Base-by-base conservation (phyloP, 2,888 invertebrate species). In the Cyrtodaria siliqua region DNA sequence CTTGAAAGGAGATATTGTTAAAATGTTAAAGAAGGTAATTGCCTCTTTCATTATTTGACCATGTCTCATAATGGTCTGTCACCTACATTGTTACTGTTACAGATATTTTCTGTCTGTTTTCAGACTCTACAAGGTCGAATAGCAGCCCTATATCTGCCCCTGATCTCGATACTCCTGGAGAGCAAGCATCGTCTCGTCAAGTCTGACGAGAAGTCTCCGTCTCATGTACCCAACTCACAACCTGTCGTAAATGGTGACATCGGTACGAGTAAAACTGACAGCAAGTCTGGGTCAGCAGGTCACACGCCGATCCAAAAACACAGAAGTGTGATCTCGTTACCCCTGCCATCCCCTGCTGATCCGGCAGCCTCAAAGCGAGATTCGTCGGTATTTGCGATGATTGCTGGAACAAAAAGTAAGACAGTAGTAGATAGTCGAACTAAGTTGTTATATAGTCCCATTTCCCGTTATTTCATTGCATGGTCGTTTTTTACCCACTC, bases 71-170 rank as follows among this genome's bases (percentile, higher is more conserved):
- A n/a, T n/a, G n/a, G n/a, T n/a, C n/a, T n/a, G n/a, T n/a, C n/a
- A n/a, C n/a, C n/a, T n/a, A n/a, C n/a, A n/a, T n/a, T n/a, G n/a
- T n/a, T n/a, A n/a, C n/a, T n/a, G n/a, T n/a, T n/a, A n/a, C n/a
- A n/a, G n/a, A 24, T 57, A 8, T 6, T 38, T 38, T 3, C 16
- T 38, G 20, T 29, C 29, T 61, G 26, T 52, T 9, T 87, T 8
- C 84, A 95, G 94, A 96, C 96, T 4, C 96, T 89, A 91, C 94
- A 96, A 89, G 96, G 96, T 6, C 94, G 98, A 59, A 97, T 99
- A 62, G 97, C 97, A 0, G 95, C 96, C 49, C 94, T 99, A 29
- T 99, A 99, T 92, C 95, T 97, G 64, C 99, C 99, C 0, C 96
- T 98, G 95, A 94, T 99, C 79, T 95, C 96, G 3, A 95, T 98